These are phyloP conservation scores for Vulpes lagopus DNA, from an alignment of 2,113 vertebrate species.

Conservation along the genomic window DNA sequence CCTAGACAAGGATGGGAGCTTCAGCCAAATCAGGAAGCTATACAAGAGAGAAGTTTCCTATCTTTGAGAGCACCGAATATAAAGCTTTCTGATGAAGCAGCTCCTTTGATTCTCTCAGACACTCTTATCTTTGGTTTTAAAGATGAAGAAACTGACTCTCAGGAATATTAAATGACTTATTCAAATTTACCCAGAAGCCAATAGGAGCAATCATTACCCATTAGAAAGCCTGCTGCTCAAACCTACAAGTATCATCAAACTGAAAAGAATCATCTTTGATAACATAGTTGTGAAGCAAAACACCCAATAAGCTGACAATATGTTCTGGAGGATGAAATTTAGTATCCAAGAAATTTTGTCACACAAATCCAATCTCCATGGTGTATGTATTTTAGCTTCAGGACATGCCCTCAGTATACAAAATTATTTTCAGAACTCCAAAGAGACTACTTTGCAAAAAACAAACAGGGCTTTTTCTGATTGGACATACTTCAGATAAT, in stretches of 20 bases:
- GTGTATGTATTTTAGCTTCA: conserved; percentile 12
- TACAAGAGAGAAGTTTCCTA: background rate
- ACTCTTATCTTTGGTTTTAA: background rate
- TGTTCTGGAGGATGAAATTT: background rate
- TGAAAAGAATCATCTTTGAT: background rate
- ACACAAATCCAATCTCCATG: background rate
- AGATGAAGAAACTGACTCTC: background rate
- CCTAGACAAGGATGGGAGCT: background rate
- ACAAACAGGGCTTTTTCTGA: background rate
- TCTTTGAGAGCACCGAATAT: background rate
- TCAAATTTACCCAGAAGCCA: conserved; percentile 4
- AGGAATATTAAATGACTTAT: background rate
- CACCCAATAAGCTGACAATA: background rate
- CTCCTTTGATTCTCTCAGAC: background rate
- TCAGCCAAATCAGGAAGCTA: background rate
- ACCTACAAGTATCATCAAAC: background rate
- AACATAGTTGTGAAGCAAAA: background rate
- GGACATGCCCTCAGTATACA: background rate
- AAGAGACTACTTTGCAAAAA: background rate
- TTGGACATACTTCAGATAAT: background rate
- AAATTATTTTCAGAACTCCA: conserved; percentile 26
- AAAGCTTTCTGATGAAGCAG: background rate
- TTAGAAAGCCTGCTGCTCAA: background rate
- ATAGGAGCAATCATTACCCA: background rate
- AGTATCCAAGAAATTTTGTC: background rate